Base-by-base conservation (phyloP, 2,888 invertebrate species). In the Leptopterna dolabrata region DNA sequence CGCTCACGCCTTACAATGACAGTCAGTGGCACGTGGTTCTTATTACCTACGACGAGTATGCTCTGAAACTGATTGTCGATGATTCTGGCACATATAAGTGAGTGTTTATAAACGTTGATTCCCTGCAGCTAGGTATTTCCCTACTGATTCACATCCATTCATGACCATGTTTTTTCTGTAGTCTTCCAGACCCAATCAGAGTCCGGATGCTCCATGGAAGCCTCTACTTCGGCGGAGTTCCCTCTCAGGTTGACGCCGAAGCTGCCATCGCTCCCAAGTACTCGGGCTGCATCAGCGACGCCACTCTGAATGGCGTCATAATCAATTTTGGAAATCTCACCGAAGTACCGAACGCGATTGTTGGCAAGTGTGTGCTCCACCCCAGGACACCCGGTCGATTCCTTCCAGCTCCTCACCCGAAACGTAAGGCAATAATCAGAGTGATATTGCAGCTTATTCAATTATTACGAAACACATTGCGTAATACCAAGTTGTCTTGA, bases 21-120 rank as follows among this genome's bases (percentile, higher is more conserved):
- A 96, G 96, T 27, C 95, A 96, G 90, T 99, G 99, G 97, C 99
- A 99, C 92, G 97, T 97, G 19, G 96, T 99, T 7, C 96, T 97
- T 0, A 96, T 97, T 6, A 95, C 95, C 1, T 97, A 97, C 91
- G 94, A 95, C 90, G 93, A 93, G 43, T 83, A 81, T 3, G 93
- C 94, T 29, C 92, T 98, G 41, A 92, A 94, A 82, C 93, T 99
- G 13, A 95, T 96, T 87, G 95, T 98, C 47, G 99, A 99, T 91
- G 99, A 99, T 92, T 94, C 93, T 63, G 95, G 96, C 90, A 94
- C 93, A 88, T 95, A 95, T 91, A 94, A 93, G 95, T 95, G 91
- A 91, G 91, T 70, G 29, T 3, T 36, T 2, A 36, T 36, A 2
- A 7, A 36, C n/a, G n/a, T n/a, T n/a, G n/a, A n/a, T n/a, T n/a